phyloP scores from a whole-genome alignment of 1,140 invertebrate genomes.

The Trichonephila clavipes region DNA sequence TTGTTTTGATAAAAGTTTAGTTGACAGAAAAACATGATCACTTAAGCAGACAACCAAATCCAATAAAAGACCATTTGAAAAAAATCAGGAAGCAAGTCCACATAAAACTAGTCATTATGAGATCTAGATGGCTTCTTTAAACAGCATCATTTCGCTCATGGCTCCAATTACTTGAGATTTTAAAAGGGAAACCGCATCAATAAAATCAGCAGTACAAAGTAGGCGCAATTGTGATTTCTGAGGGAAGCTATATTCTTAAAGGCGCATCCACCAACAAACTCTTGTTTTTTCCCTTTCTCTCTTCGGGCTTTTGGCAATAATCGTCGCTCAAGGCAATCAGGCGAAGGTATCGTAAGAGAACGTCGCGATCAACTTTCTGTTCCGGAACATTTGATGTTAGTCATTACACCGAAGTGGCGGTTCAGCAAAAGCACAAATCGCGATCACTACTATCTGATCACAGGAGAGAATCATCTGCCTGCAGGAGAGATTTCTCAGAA shows the following conservation, averaged over 20 bases:
- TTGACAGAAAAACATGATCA: not conserved
- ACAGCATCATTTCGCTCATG: not conserved
- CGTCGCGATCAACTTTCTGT: conserved; percentile 29
- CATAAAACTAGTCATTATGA: conserved; percentile 42
- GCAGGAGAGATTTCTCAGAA: not conserved
- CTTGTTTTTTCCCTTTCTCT: not conserved
- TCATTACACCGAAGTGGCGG: conserved; percentile 33
- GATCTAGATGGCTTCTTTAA: conserved; percentile 38
- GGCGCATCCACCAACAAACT: no score
- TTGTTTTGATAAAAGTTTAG: no score
- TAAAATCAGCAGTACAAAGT: not conserved
- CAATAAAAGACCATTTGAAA: not conserved
- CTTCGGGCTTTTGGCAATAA: conserved; percentile 22
- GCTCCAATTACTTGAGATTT: conserved; percentile 38
- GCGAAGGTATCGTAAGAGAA: not conserved
- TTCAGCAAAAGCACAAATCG: not conserved
- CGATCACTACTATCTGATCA: not conserved
- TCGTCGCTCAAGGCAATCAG: conserved; percentile 15
- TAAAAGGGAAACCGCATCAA: not conserved
- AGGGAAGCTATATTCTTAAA: not conserved
- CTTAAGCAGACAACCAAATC: not conserved
- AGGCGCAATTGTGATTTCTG: not conserved
- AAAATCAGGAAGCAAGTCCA: not conserved
- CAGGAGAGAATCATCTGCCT: not conserved
- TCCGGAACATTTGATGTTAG: conserved; percentile 49